Conservation (phyloP, 2,113 vertebrate genomes). For the Nannobrachium achirus region DNA sequence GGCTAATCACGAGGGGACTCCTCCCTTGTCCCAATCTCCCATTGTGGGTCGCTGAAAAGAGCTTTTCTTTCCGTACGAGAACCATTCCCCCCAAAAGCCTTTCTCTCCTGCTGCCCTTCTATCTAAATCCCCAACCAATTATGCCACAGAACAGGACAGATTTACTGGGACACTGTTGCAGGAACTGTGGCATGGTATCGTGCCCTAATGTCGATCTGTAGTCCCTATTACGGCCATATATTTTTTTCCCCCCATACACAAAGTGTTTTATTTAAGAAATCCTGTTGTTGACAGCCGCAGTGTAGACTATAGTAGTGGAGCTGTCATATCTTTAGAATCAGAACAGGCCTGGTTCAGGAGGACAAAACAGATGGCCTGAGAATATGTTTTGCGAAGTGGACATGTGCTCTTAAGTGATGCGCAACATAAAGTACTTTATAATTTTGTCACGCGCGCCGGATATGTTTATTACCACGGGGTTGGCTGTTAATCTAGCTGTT, state of each 20-base stretch:
- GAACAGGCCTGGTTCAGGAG: constrained; percentile 44
- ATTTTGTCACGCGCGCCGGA: no score
- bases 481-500: no score
- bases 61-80: constrained; percentile 87
- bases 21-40: constrained; percentile 84
- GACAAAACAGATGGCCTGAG: not conserved
- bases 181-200: constrained; percentile 43
- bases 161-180: constrained; percentile 69
- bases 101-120: constrained; percentile 72
- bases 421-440: not conserved
- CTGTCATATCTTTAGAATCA: constrained; percentile 21
- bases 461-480: no score
- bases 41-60: constrained; percentile 88
- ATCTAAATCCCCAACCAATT: constrained; percentile 74
- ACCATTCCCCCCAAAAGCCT: constrained; percentile 79
- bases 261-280: not conserved
- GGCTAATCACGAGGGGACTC: constrained; percentile 83
- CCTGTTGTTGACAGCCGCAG: constrained; percentile 3
- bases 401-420: not conserved
- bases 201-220: constrained; percentile 48
- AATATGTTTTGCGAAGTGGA: no score
- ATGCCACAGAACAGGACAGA: constrained; percentile 52
- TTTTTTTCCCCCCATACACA: constrained; percentile 27
- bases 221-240: constrained; percentile 30
- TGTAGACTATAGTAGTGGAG: not conserved